Base-by-base conservation (phyloP, 2,888 invertebrate species). In the Lutraria lutraria region DNA sequence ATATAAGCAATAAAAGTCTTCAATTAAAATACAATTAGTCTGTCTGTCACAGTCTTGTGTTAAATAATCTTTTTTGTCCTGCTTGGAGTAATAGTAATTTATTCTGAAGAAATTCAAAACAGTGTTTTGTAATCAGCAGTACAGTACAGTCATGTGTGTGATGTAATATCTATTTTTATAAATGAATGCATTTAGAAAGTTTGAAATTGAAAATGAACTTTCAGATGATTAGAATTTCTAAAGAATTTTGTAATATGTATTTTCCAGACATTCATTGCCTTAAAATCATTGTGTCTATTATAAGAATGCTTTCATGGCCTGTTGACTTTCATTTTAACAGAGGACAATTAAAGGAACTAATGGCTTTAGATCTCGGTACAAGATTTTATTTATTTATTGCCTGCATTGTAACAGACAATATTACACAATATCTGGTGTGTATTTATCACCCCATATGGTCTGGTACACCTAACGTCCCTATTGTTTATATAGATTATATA, bases 361-460 rank as follows among this genome's bases (percentile, higher is more conserved):
- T 56, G n/a, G 21, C 19, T 76, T 76, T 34, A 76, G 31, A 76
- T 31, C 76, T 31, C 76, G 29, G 4, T 72, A 31, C 31, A 31
- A 76, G 76, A 31, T 76, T 13, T 31, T 76, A 34, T 76, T 76
- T 76, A 76, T 34, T 19, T 19, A 56, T 56, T 21, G 31, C 21
- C 34, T 15, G 29, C 19, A 31, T 16, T 76, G 16, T 31, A 72
- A 29, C 76, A 76, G 76, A 76, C 76, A 76, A 43, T 43, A 43
- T 76, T 76, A 31, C 76, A 76, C 76, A 76, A 76, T 76, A 13
- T 76, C 76, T 76, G 34, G 12, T 31, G 19, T 16, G 19, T 76
- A 15, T 76, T 76, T 76, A 76, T 76, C 76, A 76, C 76, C 34
- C 56, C 34, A 63, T 34, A 31, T 76, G 76, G 76, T 76, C 76